Evolutionary conservation across 1,140 invertebrate genomes (phyloP).

Genomic region (Drosophila novamexicana): DNA sequence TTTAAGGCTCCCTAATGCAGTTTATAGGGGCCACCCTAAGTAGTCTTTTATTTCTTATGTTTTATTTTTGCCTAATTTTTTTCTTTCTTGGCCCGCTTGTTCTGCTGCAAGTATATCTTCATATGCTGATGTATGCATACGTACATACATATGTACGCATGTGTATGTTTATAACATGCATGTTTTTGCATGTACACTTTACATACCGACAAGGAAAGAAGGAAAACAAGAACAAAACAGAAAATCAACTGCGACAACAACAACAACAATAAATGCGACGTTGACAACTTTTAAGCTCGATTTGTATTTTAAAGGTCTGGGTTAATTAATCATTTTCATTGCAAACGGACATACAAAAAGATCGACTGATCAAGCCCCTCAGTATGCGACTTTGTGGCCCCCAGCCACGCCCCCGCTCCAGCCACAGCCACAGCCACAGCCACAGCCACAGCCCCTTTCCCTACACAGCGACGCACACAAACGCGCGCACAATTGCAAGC

Average conservation of each 20-base stretch:
- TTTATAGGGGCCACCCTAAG: background rate
- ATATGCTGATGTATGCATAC: background rate
- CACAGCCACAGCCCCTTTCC: background rate
- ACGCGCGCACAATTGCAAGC: background rate
- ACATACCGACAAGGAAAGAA: background rate
- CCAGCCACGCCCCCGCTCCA: no score
- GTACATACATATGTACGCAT: background rate
- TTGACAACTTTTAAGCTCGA: constrained; percentile 32
- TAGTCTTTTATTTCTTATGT: background rate
- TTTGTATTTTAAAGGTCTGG: constrained; percentile 70
- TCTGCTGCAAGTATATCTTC: background rate
- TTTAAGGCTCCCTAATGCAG: background rate
- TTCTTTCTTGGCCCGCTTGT: background rate
- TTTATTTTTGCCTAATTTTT: background rate
- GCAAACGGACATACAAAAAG: constrained; percentile 27
- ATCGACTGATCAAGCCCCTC: background rate
- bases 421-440: background rate
- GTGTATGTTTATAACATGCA: background rate
- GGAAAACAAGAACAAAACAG: constrained; percentile 30
- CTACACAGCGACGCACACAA: background rate
- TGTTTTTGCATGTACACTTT: background rate
- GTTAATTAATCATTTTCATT: constrained; percentile 79
- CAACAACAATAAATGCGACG: background rate
- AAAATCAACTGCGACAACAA: background rate
- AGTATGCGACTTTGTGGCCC: background rate